These are phyloP conservation scores for Stigmatopora argus DNA, from an alignment of 2,113 vertebrate species.

Conservation along the genomic window DNA sequence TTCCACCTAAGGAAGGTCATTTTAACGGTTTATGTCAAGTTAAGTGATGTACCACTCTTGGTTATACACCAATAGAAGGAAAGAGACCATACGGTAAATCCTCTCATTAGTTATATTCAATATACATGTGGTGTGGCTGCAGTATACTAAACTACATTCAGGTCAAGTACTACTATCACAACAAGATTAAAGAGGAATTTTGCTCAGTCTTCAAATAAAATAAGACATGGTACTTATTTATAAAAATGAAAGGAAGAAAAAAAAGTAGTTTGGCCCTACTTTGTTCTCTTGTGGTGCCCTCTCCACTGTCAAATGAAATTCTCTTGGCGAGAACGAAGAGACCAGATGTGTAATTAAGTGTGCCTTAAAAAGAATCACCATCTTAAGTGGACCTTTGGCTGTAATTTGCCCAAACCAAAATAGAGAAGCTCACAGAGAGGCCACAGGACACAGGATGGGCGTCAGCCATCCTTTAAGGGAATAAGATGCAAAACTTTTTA, in stretches of 20 bases:
- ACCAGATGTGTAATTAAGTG: constrained; percentile 61
- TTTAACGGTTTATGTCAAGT: neutral
- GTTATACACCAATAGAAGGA: neutral
- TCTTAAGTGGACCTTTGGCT: constrained; percentile 45
- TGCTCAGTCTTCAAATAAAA: constrained; percentile 44
- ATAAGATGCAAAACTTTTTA: constrained; percentile 51
- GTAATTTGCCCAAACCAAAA: constrained; percentile 48
- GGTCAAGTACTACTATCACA: constrained; percentile 25
- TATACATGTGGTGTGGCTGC: neutral
- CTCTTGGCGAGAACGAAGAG: constrained; percentile 41
- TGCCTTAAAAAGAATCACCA: constrained; percentile 53
- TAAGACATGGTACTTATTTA: constrained; percentile 25
- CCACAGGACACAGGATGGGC: constrained; percentile 33
- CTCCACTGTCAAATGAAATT: constrained; percentile 54
- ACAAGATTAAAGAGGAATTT: constrained; percentile 49
- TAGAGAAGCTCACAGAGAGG: constrained; percentile 45
- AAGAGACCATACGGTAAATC: neutral
- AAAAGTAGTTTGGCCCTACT: constrained; percentile 43
- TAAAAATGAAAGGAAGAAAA: constrained; percentile 17
- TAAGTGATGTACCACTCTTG: neutral
- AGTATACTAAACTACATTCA: neutral
- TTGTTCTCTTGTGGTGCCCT: constrained; percentile 61
- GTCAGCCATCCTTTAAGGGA: constrained; percentile 21
- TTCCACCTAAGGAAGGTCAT: constrained; percentile 51
- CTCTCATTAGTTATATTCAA: neutral